Conservation (phyloP, 2,797 vertebrate genomes). For the Crocidura indochinensis region DNA sequence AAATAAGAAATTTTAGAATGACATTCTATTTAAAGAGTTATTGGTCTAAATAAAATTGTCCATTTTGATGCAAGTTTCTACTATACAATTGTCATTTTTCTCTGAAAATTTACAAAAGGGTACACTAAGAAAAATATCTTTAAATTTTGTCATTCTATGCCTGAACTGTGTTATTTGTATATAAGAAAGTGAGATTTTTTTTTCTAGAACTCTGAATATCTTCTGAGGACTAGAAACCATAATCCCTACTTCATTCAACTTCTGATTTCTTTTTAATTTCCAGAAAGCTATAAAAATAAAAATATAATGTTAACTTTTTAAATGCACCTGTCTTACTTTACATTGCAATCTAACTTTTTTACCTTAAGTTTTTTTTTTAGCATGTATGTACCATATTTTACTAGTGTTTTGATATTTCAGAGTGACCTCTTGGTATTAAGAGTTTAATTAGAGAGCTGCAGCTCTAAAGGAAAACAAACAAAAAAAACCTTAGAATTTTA, state of each 20-base stretch:
- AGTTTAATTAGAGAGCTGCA: neutral
- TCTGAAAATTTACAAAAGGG: neutral
- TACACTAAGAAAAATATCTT: neutral
- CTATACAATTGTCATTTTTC: neutral
- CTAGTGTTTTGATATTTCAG: neutral
- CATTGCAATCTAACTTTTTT: neutral
- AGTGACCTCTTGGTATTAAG: neutral
- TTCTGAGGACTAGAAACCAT: neutral
- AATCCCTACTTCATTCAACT: neutral
- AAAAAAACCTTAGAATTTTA: neutral
- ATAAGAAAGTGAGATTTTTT: neutral
- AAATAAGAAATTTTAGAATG: neutral
- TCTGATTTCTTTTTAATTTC: neutral
- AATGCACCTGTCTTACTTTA: neutral
- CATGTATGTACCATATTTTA: neutral
- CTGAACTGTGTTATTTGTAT: neutral
- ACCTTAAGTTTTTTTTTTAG: neutral
- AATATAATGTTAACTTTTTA: neutral
- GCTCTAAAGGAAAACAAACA: neutral
- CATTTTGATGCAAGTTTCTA: neutral
- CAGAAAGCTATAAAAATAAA: neutral
- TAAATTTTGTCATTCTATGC: neutral
- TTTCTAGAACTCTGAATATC: neutral
- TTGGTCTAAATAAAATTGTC: neutral
- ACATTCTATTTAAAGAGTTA: neutral